Evolutionary conservation across 2,113 vertebrate genomes (phyloP), one percentile per base, ranked within the genome.

Genomic region (Rhynchopsitta pachyrhyncha): DNA sequence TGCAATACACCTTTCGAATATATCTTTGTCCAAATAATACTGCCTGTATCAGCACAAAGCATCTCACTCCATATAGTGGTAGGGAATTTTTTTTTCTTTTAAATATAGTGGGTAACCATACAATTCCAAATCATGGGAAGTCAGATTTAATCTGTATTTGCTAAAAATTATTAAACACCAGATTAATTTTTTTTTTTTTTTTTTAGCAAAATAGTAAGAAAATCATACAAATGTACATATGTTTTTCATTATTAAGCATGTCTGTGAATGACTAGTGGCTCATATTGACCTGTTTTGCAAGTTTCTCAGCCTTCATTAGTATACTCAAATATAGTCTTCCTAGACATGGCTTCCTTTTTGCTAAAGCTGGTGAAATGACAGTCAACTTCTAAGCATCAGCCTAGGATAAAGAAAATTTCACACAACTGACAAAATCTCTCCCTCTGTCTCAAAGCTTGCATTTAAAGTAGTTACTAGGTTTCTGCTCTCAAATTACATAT

Each of bases 191-290:
- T 31, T 2, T 6, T 24, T 16, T 33, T 18, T 28, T 41, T 69
- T 59, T 39, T 81, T 16, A 17, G 35, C 18, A 55, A 77, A 70
- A 59, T 1, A 28, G 16, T 28, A 49, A 69, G 33, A 53, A 67
- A 88, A 70, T 13, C 25, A 4, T 6, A 12, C 27, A 31, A 3
- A 5, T 0, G 0, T 3, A 5, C 3, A 6, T 2, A 24, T 20
- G 28, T 4, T 69, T 57, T 23, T 28, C 55, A 46, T 5, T 20
- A n/a, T 17, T 23, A 8, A 2, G 11, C 6, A 13, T 10, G 37
- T 37, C n/a, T 57, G 24, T 71, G 44, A 69, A 24, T 59, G 37
- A 46, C 24, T 24, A 10, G 11, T 19, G 37, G 25, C 73, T 49
- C 37, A 46, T 41, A 52, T 3, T n/a, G 35, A 86, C 52, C 20